phyloP scores from a whole-genome alignment of 2,888 invertebrate species.

The Xanthostigma xanthostigma region DNA sequence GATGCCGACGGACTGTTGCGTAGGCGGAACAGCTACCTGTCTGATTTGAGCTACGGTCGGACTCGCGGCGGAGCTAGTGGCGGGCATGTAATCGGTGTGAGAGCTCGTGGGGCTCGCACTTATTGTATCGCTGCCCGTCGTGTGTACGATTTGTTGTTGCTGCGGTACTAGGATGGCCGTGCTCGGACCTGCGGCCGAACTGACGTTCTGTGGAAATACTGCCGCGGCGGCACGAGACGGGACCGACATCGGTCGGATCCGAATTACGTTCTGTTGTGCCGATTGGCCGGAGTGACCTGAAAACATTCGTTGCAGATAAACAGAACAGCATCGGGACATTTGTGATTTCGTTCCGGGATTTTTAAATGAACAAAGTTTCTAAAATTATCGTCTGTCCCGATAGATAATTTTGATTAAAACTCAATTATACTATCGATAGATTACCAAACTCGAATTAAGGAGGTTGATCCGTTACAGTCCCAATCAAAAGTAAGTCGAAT shows the following conservation, averaged over 20 bases:
- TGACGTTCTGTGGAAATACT: conserved; percentile 62
- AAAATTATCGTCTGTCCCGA: too few relatives aligned
- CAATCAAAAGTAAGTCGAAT: too few relatives aligned
- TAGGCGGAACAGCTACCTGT: conserved; percentile 51
- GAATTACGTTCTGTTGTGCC: conserved; percentile 40
- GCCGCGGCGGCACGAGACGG: conserved; percentile 44
- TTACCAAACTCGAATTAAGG: background rate
- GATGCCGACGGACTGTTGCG: conserved; percentile 17
- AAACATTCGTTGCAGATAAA: background rate
- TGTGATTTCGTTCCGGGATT: too few relatives aligned
- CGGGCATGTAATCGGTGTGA: conserved; percentile 73
- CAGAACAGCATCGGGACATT: too few relatives aligned
- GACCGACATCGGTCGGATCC: conserved; percentile 80
- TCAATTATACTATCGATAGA: background rate
- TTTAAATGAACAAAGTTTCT: too few relatives aligned
- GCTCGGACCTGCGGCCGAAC: conserved; percentile 24
- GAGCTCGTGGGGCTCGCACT: conserved; percentile 59
- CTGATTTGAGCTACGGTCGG: conserved; percentile 38
- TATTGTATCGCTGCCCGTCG: conserved; percentile 33
- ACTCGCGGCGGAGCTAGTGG: conserved; percentile 52
- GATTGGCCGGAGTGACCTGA: conserved; percentile 20
- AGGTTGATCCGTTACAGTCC: too few relatives aligned
- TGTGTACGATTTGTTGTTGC: conserved; percentile 38
- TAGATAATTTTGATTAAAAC: too few relatives aligned
- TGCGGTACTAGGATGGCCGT: conserved; percentile 39